Conservation (phyloP, 2,113 vertebrate genomes). For the rabbit (Oryctolagus cuniculus) region DNA sequence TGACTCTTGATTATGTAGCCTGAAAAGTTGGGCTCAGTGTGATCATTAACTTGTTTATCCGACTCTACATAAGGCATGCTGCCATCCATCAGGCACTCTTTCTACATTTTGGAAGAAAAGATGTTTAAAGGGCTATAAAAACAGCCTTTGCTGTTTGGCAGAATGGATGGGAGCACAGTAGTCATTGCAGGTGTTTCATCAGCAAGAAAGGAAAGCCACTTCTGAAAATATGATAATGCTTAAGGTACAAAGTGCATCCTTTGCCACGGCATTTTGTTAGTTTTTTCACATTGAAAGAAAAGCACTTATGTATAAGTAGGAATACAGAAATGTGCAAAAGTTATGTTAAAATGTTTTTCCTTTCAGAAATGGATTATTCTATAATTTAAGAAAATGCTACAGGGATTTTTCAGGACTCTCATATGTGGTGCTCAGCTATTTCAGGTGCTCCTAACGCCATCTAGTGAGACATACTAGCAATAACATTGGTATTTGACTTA, state of each 20-base stretch:
- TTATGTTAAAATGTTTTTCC: not conserved
- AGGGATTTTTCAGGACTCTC: not conserved
- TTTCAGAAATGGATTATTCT: slow-evolving; percentile 49
- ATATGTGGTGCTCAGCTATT: not conserved
- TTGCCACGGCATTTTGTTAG: not conserved
- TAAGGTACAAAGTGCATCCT: not conserved
- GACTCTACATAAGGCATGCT: not conserved
- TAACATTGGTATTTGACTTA: not conserved
- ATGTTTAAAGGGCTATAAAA: not conserved
- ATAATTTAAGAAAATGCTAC: slow-evolving; percentile 49
- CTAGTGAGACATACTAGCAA: slow-evolving; percentile 77
- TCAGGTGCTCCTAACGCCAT: slow-evolving; percentile 81
- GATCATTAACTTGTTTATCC: not conserved
- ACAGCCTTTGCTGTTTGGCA: not conserved
- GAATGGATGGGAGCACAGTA: not conserved
- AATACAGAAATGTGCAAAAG: slow-evolving; percentile 32
- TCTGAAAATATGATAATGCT: not conserved
- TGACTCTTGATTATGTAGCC: not conserved
- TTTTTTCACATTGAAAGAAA: not conserved
- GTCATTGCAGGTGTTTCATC: not conserved
- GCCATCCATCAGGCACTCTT: not conserved
- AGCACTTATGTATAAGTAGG: not conserved
- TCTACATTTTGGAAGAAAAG: not conserved
- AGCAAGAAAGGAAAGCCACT: slow-evolving; percentile 21
- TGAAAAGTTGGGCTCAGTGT: not conserved